Evolutionary conservation across 2,888 invertebrate genomes (phyloP), one percentile per base, ranked within the genome.

Genomic region (Luffia ferchaultella): DNA sequence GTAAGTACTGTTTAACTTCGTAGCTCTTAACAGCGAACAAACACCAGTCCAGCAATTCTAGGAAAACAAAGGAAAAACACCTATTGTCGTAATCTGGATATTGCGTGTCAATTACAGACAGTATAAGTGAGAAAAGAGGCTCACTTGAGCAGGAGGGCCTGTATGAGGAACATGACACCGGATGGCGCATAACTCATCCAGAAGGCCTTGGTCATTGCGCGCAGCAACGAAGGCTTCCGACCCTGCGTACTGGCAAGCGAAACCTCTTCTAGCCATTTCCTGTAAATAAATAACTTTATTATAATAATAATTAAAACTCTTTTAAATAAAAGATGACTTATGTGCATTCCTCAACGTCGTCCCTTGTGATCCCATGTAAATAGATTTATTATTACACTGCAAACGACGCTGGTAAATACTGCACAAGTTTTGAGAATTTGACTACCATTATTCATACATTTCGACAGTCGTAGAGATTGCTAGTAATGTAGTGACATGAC

Each of bases 231-330:
- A 2, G 92, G 90, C 58, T 86, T 85, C 58, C 85, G 80, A 12
- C 85, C 83, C 56, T 85, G 78, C 51, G 76, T 82, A 64, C 77
- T 83, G 1, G 87, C 85, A 53, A 78, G 69, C 54, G 86, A 82
- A 55, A 90, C 69, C 70, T 90, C 89, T 65, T 86, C 86, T 53
- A 85, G 72, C 91, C 91, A 91, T 78, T 90, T 87, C 62, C 91
- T 91, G 74, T 60, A 80, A 79, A 63, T 55, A 66, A 62, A 30
- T 12, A 30, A 12, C 12, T 30, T 30, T 30, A 12, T 68, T 67
- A 62, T 67, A 58, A 60, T 57, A 55, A 53, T 52, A 59, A 63
- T 60, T 59, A 57, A 60, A 20, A 30, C 48, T 42, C 57, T 64
- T 62, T 62, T 60, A 61, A 61, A 60, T 61, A 49, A 57, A 58